phyloP scores from a whole-genome alignment of 1,140 invertebrate genomes.

The Spodoptera litura region DNA sequence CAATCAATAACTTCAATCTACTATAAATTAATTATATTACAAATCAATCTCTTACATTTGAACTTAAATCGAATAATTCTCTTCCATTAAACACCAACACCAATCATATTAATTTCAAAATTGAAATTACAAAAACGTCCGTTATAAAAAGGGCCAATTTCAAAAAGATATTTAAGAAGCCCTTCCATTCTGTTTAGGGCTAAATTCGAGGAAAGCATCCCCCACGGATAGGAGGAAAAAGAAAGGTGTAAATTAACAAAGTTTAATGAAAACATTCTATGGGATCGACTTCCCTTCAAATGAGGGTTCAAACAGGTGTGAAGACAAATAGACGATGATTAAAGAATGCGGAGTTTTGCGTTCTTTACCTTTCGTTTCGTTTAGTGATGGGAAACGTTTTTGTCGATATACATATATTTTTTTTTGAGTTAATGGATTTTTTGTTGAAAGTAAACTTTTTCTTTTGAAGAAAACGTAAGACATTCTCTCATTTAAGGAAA shows the following conservation, averaged over 20 bases:
- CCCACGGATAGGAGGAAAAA: neutral
- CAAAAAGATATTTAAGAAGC: neutral
- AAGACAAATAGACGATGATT: slow-evolving; percentile 7
- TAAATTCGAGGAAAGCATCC: slow-evolving; percentile 6
- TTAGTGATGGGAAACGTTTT: slow-evolving; percentile 8
- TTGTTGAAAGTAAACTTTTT: neutral
- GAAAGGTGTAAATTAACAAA: slow-evolving; percentile 61
- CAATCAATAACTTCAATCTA: no score
- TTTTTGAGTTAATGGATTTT: neutral
- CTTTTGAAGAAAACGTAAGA: neutral
- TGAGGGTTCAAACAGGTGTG: slow-evolving; percentile 18
- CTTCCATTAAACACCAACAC: neutral
- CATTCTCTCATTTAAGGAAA: no score
- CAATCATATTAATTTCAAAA: slow-evolving; percentile 4
- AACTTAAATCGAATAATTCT: neutral
- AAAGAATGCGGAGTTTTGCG: slow-evolving; percentile 18
- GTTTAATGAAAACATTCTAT: slow-evolving; percentile 70
- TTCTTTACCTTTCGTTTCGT: neutral
- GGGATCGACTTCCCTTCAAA: slow-evolving; percentile 14
- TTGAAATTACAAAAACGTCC: neutral
- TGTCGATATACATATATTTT: neutral
- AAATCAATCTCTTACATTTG: neutral
- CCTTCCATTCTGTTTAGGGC: slow-evolving; percentile 14
- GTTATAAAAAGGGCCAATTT: neutral
- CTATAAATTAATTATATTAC: no score